Evolutionary conservation across 2,797 vertebrate species (phyloP).

Genomic region (Sparus aurata): DNA sequence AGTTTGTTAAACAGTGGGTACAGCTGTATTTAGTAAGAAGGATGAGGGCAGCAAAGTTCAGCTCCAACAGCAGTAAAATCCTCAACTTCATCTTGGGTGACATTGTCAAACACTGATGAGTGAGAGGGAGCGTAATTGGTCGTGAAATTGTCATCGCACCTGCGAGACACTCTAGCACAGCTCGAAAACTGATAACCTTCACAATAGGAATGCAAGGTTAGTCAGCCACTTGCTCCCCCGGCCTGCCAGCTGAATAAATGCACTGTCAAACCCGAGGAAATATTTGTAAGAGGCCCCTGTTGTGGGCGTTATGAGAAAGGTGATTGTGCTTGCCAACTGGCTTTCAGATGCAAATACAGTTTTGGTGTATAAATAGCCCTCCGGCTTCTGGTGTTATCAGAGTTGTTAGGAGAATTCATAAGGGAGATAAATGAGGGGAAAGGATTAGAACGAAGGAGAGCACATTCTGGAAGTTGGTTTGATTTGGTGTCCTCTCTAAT

Average conservation of each 20-base stretch:
- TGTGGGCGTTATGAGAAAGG: constrained; percentile 53
- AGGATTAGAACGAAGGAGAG: constrained; percentile 57
- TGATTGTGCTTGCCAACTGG: constrained; percentile 48
- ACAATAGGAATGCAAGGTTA: constrained; percentile 56
- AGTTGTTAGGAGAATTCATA: constrained; percentile 67
- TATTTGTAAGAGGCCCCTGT: constrained; percentile 54
- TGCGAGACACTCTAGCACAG: constrained; percentile 50
- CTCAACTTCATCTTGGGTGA: constrained; percentile 26
- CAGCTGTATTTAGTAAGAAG: constrained; percentile 13
- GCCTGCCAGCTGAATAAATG: constrained; percentile 47
- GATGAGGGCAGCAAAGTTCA: constrained; percentile 31
- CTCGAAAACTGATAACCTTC: constrained; percentile 66
- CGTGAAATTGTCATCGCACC: constrained; percentile 62
- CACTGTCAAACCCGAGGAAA: constrained; percentile 58
- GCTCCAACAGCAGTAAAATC: constrained; percentile 38
- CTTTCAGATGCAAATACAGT: constrained; percentile 68
- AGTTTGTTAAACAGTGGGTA: constrained; percentile 25
- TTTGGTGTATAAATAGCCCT: constrained; percentile 66
- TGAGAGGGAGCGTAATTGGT: constrained; percentile 57
- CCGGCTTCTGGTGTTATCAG: constrained; percentile 52
- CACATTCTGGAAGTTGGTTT: constrained; percentile 52
- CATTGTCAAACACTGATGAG: constrained; percentile 50
- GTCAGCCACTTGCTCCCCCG: constrained; percentile 33
- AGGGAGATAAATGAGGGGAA: constrained; percentile 23
- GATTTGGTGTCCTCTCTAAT: constrained; percentile 56